Conservation (phyloP, 1,140 invertebrate genomes). For the Halotydeus destructor region DNA sequence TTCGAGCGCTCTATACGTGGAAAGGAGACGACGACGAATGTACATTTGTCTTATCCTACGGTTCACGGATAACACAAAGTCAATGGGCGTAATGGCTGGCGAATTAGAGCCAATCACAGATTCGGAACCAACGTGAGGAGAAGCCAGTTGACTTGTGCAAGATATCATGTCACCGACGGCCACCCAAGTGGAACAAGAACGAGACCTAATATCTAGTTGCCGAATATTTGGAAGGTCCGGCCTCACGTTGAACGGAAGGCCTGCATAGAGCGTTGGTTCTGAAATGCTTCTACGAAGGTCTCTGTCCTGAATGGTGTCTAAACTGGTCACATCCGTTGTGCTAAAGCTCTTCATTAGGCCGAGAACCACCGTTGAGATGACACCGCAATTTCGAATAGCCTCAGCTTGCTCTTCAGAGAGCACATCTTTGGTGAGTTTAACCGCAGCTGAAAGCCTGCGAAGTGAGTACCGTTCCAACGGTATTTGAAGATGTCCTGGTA, state of each 20-base stretch:
- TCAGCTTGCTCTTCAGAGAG: constrained; percentile 55
- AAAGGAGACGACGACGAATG: constrained; percentile 45
- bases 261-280: constrained; percentile 13
- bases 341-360: constrained; percentile 59
- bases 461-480: no score
- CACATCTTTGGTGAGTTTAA: constrained; percentile 33
- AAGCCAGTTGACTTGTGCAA: constrained; percentile 45
- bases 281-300: constrained; percentile 14
- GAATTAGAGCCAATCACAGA: constrained; percentile 13
- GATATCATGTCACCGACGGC: constrained; percentile 44
- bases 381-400: constrained; percentile 47
- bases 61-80: constrained; percentile 52
- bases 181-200: constrained; percentile 67
- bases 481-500: no score
- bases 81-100: constrained; percentile 39
- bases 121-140: constrained; percentile 32
- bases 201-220: constrained; percentile 41
- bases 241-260: constrained; percentile 1
- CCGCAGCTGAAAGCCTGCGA: no score
- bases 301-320: constrained; percentile 5
- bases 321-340: constrained; percentile 40
- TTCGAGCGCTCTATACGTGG: constrained; percentile 56
- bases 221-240: constrained; percentile 5
- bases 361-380: constrained; percentile 38
- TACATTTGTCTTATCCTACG: constrained; percentile 56